Percentiles rank a stretch among this genome's conserved stretches.
phyloP scores from a whole-genome alignment of 1,140 invertebrate species.

The Drosophila grimshawi region DNA sequence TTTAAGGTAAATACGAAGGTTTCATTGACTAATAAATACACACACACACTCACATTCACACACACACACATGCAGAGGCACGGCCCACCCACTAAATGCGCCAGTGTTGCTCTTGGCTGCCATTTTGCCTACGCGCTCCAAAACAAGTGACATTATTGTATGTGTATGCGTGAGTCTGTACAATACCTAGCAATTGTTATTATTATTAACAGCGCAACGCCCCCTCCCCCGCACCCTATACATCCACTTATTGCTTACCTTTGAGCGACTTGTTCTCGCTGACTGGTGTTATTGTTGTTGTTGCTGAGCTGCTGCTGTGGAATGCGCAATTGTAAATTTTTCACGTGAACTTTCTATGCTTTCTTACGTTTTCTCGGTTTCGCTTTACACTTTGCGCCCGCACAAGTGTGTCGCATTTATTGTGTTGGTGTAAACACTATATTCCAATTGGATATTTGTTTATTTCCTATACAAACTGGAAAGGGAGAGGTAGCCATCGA shows the following conservation, averaged over 20 bases:
- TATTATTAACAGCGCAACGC: slow-evolving; percentile 66
- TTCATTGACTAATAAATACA: slow-evolving; percentile 54
- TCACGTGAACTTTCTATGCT: slow-evolving; percentile 49
- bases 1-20: slow-evolving; percentile 9
- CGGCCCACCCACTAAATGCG: slow-evolving; percentile 52
- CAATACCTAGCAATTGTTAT: slow-evolving; percentile 74
- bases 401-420: slow-evolving; percentile 66
- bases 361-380: slow-evolving; percentile 44
- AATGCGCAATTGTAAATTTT: slow-evolving; percentile 67
- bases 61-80: slow-evolving; percentile 23
- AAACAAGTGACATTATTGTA: slow-evolving; percentile 46
- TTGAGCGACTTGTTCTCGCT: slow-evolving; percentile 53
- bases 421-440: slow-evolving; percentile 52
- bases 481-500: slow-evolving; percentile 51
- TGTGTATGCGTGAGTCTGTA: slow-evolving; percentile 28
- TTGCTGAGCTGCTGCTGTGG: slow-evolving; percentile 47
- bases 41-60: neutral
- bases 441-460: slow-evolving; percentile 67
- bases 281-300: slow-evolving; percentile 39
- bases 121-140: slow-evolving; percentile 71
- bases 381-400: slow-evolving; percentile 63
- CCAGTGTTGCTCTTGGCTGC: slow-evolving; percentile 53
- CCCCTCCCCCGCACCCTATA: slow-evolving; percentile 42
- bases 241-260: slow-evolving; percentile 68
- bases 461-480: slow-evolving; percentile 59